phyloP scores from a whole-genome alignment of 1,140 invertebrate genomes.

The Heliothis subflexa region DNA sequence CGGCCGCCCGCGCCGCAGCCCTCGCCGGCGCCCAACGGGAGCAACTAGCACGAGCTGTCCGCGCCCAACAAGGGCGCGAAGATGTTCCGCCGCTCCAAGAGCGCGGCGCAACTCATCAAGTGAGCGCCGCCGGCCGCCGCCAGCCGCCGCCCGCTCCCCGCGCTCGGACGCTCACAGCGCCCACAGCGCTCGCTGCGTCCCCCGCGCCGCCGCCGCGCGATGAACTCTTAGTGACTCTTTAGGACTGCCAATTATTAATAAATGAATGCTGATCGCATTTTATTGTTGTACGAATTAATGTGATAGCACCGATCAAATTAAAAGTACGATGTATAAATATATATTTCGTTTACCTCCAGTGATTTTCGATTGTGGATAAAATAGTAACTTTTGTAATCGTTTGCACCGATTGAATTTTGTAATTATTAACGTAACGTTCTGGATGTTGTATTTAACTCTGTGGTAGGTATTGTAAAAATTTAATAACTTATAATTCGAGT shows the following conservation, averaged over 20 bases:
- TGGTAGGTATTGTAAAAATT: conserved; percentile 80
- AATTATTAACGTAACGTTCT: conserved; percentile 83
- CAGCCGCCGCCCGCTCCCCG: not conserved
- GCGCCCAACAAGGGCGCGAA: conserved; percentile 84
- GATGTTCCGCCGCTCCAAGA: conserved; percentile 86
- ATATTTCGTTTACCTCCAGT: conserved; percentile 71
- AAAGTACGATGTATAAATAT: conserved; percentile 69
- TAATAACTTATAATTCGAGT: conserved; percentile 79
- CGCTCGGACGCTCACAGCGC: not conserved
- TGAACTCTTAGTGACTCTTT: conserved; percentile 66
- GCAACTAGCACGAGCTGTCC: conserved; percentile 85
- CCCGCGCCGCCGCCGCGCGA: conserved; percentile 14
- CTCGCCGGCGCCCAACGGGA: conserved; percentile 75
- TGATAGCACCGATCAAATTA: conserved; percentile 73
- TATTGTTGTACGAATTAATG: conserved; percentile 79
- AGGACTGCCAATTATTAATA: conserved; percentile 80
- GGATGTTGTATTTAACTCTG: conserved; percentile 83
- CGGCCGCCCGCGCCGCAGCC: conserved; percentile 63
- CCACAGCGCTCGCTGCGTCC: conserved; percentile 12
- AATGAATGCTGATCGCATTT: conserved; percentile 76
- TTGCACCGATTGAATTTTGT: conserved; percentile 83
- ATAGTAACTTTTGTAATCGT: conserved; percentile 77
- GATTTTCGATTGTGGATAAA: conserved; percentile 71
- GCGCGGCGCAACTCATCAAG: conserved; percentile 85
- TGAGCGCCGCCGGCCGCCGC: conserved; percentile 56